phyloP scores from a whole-genome alignment of 2,888 invertebrate species.

The Meteorus colon region DNA sequence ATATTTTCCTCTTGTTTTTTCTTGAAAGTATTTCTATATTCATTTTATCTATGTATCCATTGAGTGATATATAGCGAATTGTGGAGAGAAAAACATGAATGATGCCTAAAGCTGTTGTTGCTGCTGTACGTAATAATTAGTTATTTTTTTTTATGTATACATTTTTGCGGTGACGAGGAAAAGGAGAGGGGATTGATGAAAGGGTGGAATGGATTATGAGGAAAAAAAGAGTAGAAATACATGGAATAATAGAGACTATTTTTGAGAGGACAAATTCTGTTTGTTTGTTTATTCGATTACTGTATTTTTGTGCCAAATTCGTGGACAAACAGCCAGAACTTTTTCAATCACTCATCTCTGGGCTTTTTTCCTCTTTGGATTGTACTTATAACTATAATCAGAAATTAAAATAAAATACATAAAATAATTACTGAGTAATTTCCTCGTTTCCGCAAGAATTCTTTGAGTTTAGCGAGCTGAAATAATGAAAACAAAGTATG shows the following conservation, averaged over 20 bases:
- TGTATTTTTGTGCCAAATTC: constrained; percentile 52
- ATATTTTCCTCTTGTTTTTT: background rate
- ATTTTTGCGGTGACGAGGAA: constrained; percentile 2
- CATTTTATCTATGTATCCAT: constrained; percentile 16
- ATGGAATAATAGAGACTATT: background rate
- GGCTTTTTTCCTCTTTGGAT: background rate
- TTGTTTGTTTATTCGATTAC: constrained; percentile 44
- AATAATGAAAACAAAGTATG: constrained; percentile 13
- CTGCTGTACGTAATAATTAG: constrained; percentile 34
- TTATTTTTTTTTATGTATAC: constrained; percentile 4
- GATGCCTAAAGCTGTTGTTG: constrained; percentile 22
- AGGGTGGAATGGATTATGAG: constrained; percentile 4
- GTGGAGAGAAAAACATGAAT: constrained; percentile 4
- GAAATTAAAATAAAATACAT: constrained; percentile 5
- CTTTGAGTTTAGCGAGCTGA: constrained; percentile 21
- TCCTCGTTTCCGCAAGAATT: constrained; percentile 18
- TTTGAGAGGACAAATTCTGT: background rate
- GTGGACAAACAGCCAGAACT: constrained; percentile 34
- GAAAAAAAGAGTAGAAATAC: constrained; percentile 11
- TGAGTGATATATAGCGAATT: background rate
- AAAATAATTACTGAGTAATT: background rate
- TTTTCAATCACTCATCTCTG: constrained; percentile 13
- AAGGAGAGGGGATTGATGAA: background rate
- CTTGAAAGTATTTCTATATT: constrained; percentile 11
- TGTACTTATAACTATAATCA: constrained; percentile 16